Evolutionary conservation across 2,113 vertebrate species (phyloP).

Genomic region (Tursiops truncatus): DNA sequence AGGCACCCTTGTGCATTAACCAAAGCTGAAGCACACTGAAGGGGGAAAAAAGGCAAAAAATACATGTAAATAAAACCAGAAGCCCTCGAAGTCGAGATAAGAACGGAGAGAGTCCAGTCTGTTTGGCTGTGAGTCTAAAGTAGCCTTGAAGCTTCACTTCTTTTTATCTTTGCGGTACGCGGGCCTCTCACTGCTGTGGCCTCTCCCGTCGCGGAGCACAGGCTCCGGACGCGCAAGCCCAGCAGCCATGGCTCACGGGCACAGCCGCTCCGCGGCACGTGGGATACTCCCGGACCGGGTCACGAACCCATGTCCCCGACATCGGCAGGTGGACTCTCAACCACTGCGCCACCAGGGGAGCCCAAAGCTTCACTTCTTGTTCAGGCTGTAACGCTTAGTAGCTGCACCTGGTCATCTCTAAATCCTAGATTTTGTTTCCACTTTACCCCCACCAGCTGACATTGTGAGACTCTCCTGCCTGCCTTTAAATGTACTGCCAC

Average conservation of each 20-base stretch:
- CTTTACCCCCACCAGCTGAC: rapidly evolving
- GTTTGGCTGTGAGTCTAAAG: rapidly evolving
- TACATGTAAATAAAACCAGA: neutral
- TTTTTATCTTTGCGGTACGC: too few species aligned
- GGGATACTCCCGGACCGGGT: too few species aligned
- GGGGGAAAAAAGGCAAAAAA: neutral
- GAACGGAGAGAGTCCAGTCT: neutral
- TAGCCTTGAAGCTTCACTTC: rapidly evolving
- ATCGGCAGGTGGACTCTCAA: too few species aligned
- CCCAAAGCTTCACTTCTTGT: too few species aligned
- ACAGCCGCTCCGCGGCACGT: too few species aligned
- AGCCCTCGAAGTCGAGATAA: neutral
- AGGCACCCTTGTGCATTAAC: neutral
- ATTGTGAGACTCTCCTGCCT: neutral
- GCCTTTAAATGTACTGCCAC: neutral
- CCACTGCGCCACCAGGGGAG: too few species aligned
- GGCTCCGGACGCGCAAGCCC: too few species aligned
- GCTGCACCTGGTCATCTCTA: neutral
- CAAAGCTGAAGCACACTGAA: neutral
- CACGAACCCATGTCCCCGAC: too few species aligned
- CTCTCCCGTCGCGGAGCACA: too few species aligned
- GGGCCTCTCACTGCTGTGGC: too few species aligned
- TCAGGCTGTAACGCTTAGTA: rapidly evolving
- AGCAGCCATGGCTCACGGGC: too few species aligned
- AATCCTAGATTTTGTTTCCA: neutral